Percentiles rank a stretch among this genome's conserved stretches.
These are phyloP conservation scores for Xiphophorus couchianus DNA, from an alignment of 2,113 vertebrate species.

Conservation along the genomic window DNA sequence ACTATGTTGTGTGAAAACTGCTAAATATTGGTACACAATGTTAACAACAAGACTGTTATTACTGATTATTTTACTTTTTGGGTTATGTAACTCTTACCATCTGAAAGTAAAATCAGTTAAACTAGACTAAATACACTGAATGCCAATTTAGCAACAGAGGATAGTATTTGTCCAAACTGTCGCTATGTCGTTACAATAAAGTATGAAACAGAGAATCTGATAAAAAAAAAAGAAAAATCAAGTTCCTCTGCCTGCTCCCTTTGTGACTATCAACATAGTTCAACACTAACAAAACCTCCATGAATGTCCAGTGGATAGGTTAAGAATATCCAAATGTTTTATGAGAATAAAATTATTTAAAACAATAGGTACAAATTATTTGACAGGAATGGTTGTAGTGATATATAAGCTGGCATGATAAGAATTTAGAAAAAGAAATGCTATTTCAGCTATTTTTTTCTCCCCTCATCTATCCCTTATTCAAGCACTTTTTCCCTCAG, in stretches of 20 bases:
- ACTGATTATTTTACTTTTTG: neutral
- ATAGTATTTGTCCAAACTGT: no score
- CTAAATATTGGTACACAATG: no score
- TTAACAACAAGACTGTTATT: no score
- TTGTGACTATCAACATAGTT: no score
- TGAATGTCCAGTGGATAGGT: no score
- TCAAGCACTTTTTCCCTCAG: neutral
- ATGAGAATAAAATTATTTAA: neutral
- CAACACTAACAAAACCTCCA: no score
- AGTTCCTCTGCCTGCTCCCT: no score
- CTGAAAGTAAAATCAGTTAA: neutral
- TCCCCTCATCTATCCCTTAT: constrained; percentile 22
- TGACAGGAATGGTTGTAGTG: neutral
- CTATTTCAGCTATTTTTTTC: neutral
- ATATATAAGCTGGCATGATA: constrained; percentile 16
- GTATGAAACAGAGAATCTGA: no score
- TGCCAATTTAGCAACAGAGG: neutral
- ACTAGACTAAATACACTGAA: neutral
- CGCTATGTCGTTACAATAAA: no score
- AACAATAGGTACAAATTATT: constrained; percentile 7
- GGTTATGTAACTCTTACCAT: neutral
- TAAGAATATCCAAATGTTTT: no score
- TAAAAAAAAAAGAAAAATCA: no score
- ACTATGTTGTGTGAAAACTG: neutral
- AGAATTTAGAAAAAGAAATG: constrained; percentile 2